Evolutionary conservation across 2,113 vertebrate species (phyloP), one percentile per base, ranked within the genome.

Genomic region (Melanotaenia duboulayi): DNA sequence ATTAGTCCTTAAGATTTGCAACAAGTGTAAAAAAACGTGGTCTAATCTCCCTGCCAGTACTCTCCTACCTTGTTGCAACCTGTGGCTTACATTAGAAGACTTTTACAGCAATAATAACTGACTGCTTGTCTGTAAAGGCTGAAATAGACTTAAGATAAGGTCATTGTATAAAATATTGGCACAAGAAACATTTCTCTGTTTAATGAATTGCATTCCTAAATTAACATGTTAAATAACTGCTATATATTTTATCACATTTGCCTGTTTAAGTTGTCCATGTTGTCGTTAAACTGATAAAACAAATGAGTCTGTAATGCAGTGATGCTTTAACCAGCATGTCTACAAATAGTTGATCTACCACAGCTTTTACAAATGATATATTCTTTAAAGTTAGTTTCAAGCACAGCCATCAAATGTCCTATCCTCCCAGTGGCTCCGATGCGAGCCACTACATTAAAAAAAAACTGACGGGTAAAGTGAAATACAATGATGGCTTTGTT

Each of bases 201-300:
- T 20, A 19, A 1, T 19, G 17, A n/a, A 0, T 13, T 14, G 5
- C n/a, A n/a, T 1, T 2, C 2, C 13, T 52, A 16, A 39, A 52
- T 32, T 17, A 65, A 12, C 6, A 14, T 39, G 32, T 52, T 24
- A 16, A 23, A 3, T 39, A 65, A 23, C 20, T 13, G 13, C 20
- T 54, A 19, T 39, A 40, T 23, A 28, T 62, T 48, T 25, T 17
- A 28, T 57, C 14, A 22, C 11, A 69, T 63, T 63, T 76, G 11
- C 40, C 20, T 23, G 37, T 44, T 20, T 16, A 24, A 23, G 7
- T 22, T 51, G 9, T 23, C 37, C 44, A 22, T 50, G 35, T 64
- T 49, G 4, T 5, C 6, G 23, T n/a, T 48, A n/a, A 62, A 62
- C 60, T 22, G 25, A 5, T 49, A 10, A 50, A 50, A 10, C 61